Conservation (phyloP, 2,888 invertebrate genomes). For the Coleophora flavipennella region DNA sequence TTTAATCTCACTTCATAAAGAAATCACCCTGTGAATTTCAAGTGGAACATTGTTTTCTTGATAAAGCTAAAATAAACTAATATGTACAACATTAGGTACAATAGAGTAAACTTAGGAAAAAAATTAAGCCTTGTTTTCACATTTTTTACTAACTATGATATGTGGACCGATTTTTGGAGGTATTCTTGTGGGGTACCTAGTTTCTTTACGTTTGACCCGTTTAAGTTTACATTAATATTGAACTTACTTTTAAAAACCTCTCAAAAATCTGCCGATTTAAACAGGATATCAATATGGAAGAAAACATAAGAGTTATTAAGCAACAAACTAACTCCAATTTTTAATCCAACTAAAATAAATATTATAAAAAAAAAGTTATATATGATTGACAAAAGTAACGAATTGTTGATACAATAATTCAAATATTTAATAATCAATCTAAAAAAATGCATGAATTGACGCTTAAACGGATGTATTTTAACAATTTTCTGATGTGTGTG, state of each 20-base stretch:
- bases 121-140: constrained; percentile 2
- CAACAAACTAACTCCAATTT: no score
- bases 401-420: background rate
- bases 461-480: no score
- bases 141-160: constrained; percentile 12
- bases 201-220: no score
- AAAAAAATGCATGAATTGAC: no score
- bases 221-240: no score
- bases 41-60: constrained; percentile 22
- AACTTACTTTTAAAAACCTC: no score
- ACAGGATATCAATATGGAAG: no score
- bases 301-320: no score
- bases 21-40: constrained; percentile 40
- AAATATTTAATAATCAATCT: background rate
- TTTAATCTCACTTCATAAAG: constrained; percentile 40
- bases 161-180: constrained; percentile 10
- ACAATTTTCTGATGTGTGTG: no score
- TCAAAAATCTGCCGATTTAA: no score
- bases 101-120: constrained; percentile 1
- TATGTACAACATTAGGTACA: constrained; percentile 23
- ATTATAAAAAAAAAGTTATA: constrained; percentile 1
- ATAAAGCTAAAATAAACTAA: constrained; percentile 1
- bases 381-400: background rate
- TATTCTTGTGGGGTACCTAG: no score
- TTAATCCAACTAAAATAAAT: no score